Conservation (phyloP, 2,797 vertebrate species). For the Neosalanx taihuensis region DNA sequence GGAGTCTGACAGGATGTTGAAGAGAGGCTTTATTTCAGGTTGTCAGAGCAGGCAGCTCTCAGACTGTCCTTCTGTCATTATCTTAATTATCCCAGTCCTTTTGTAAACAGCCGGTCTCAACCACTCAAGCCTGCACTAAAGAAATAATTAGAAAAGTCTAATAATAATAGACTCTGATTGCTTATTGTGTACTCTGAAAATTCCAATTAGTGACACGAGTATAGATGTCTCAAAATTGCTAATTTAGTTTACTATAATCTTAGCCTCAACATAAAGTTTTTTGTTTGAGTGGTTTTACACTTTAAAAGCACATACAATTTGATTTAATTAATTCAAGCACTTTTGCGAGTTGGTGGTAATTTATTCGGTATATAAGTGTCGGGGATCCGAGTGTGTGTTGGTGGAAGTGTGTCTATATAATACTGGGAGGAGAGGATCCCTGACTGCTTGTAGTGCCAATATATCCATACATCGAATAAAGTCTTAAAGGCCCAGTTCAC, state of each 20-base stretch:
- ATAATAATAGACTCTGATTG: slow-evolving; percentile 57
- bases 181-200: slow-evolving; percentile 57
- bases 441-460: neutral
- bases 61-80: slow-evolving; percentile 46
- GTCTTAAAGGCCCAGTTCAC: slow-evolving; percentile 57
- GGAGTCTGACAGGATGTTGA: too few relatives aligned
- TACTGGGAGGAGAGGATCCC: slow-evolving; percentile 59
- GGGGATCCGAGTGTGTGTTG: neutral
- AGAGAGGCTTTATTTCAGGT: too few relatives aligned
- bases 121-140: slow-evolving; percentile 46
- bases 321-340: slow-evolving; percentile 56
- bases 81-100: slow-evolving; percentile 40
- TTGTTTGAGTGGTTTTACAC: slow-evolving; percentile 56
- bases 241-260: slow-evolving; percentile 50
- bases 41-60: slow-evolving; percentile 20
- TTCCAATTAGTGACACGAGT: slow-evolving; percentile 42
- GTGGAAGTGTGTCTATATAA: neutral
- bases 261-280: slow-evolving; percentile 53
- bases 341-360: slow-evolving; percentile 39
- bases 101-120: slow-evolving; percentile 53
- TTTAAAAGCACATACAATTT: slow-evolving; percentile 32
- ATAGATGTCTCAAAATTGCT: slow-evolving; percentile 45
- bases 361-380: slow-evolving; percentile 61
- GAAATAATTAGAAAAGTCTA: slow-evolving; percentile 60
- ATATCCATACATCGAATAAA: slow-evolving; percentile 99